A percentile compares a stretch with the other conserved stretches of the same genome.
Conservation (phyloP, 2,888 invertebrate genomes). For the Andrena hattorfiana region DNA sequence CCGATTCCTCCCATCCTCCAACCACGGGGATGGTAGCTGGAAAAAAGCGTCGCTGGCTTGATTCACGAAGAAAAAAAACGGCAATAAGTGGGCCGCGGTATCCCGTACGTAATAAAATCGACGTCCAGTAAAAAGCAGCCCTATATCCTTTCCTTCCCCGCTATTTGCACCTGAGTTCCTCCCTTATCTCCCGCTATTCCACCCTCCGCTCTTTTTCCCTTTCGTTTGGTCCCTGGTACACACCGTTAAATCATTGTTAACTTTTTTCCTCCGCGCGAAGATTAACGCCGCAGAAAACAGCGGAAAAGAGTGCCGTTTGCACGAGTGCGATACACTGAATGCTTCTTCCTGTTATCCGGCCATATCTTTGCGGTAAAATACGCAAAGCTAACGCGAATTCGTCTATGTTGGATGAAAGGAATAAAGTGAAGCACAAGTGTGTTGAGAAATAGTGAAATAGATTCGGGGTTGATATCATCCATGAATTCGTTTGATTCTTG, state of each 20-base stretch:
- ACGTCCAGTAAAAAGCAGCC: slow-evolving; percentile 17
- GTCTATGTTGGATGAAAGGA: background rate
- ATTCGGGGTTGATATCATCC: too few relatives aligned
- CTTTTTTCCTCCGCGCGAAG: slow-evolving; percentile 42
- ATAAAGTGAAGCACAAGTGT: background rate
- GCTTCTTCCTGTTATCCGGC: slow-evolving; percentile 41
- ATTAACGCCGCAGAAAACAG: slow-evolving; percentile 40
- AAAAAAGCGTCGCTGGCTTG: slow-evolving; percentile 7
- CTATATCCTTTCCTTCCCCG: slow-evolving; percentile 17
- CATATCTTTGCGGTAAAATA: background rate
- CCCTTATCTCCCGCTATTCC: background rate
- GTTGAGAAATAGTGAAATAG: background rate
- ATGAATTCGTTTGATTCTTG: too few relatives aligned
- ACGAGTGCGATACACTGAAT: slow-evolving; percentile 42
- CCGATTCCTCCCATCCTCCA: background rate
- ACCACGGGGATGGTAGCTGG: background rate
- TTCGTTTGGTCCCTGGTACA: background rate
- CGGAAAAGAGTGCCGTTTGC: slow-evolving; percentile 29
- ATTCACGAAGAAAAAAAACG: slow-evolving; percentile 17
- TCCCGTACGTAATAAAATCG: slow-evolving; percentile 41
- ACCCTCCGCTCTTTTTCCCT: background rate
- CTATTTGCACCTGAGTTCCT: slow-evolving; percentile 32
- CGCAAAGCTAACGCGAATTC: background rate
- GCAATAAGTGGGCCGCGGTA: slow-evolving; percentile 37
- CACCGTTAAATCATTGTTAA: slow-evolving; percentile 58